Conservation (phyloP, 2,797 vertebrate species). For the Notolabrus celidotus region DNA sequence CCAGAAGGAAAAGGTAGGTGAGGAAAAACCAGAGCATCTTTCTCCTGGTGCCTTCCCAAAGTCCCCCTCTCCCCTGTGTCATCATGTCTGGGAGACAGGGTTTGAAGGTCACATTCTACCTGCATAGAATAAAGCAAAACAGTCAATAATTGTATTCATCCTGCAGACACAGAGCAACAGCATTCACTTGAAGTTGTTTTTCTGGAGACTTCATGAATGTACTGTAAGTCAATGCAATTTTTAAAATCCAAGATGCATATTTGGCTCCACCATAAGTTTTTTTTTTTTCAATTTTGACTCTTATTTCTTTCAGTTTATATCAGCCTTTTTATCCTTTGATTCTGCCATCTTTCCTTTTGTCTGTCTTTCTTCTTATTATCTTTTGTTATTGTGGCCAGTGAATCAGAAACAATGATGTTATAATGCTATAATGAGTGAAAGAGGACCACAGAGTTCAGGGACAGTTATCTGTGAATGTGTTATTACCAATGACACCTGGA, state of each 20-base stretch:
- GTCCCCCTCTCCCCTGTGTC: conserved; percentile 39
- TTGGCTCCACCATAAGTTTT: too few relatives aligned
- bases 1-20: conserved; percentile 76
- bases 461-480: too few relatives aligned
- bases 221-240: too few relatives aligned
- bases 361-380: not conserved
- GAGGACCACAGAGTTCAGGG: not conserved
- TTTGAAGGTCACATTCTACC: conserved; percentile 43
- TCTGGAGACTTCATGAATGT: not conserved
- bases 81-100: conserved; percentile 39
- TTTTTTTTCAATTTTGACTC: too few relatives aligned
- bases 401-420: not conserved
- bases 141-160: not conserved
- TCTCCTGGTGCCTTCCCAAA: conserved; percentile 13
- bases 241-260: too few relatives aligned
- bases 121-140: conserved; percentile 13
- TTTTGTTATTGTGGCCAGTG: too few relatives aligned
- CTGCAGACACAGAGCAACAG: not conserved
- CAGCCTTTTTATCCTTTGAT: too few relatives aligned
- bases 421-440: not conserved
- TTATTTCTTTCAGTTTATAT: too few relatives aligned
- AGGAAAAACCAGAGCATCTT: conserved; percentile 42
- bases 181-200: not conserved
- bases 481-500: too few relatives aligned
- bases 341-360: too few relatives aligned